Percentiles rank a stretch among this genome's conserved stretches.
Evolutionary conservation across 1,140 invertebrate species (phyloP).

Genomic region (Papilio machaon): DNA sequence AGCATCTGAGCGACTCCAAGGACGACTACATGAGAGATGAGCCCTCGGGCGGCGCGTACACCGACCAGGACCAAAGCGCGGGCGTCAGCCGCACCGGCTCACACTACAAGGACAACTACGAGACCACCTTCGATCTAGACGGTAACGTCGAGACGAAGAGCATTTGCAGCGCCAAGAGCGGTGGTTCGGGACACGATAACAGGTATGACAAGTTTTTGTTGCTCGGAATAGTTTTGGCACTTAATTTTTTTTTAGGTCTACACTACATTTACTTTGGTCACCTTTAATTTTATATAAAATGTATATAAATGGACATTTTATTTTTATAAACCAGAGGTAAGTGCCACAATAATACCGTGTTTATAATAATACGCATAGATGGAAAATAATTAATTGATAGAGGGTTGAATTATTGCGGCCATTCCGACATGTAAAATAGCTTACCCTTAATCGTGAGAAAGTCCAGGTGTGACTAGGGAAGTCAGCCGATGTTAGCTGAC

Average conservation of each 20-base stretch:
- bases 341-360: neutral
- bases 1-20: slow-evolving; percentile 72
- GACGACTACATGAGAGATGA: slow-evolving; percentile 72
- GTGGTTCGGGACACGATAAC: slow-evolving; percentile 86
- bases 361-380: neutral
- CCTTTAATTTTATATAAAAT: neutral
- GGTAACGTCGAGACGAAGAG: slow-evolving; percentile 91
- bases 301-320: neutral
- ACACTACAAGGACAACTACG: slow-evolving; percentile 87
- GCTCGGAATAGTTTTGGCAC: slow-evolving; percentile 36
- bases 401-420: neutral
- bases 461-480: slow-evolving; percentile 3
- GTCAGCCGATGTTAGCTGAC: neutral
- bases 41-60: slow-evolving; percentile 66
- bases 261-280: slow-evolving; percentile 35
- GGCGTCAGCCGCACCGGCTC: slow-evolving; percentile 57
- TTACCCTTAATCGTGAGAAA: neutral
- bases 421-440: neutral
- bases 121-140: slow-evolving; percentile 91
- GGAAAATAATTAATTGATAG: neutral
- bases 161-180: slow-evolving; percentile 84
- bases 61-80: slow-evolving; percentile 62
- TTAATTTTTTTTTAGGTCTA: slow-evolving; percentile 33
- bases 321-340: slow-evolving; percentile 1
- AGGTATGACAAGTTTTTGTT: slow-evolving; percentile 77